Conservation (phyloP, 2,888 invertebrate genomes). For the Cheilosia soror region DNA sequence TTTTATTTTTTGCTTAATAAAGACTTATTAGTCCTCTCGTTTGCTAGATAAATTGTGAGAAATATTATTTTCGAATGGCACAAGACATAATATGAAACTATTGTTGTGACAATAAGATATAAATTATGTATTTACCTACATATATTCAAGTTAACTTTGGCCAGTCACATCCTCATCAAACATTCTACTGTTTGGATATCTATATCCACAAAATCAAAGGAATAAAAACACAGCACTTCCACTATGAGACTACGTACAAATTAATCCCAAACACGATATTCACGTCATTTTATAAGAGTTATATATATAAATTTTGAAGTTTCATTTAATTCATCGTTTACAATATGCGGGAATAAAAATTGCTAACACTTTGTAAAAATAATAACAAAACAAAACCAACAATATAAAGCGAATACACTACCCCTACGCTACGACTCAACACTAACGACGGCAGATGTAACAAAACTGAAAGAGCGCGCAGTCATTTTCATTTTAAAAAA, state of each 20-base stretch:
- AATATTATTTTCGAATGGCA: background rate
- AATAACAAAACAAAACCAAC: conserved; percentile 72
- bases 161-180: conserved; percentile 28
- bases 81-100: too few species aligned
- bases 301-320: too few species aligned
- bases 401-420: conserved; percentile 40
- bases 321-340: conserved; percentile 24
- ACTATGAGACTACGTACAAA: background rate
- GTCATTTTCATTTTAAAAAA: conserved; percentile 8
- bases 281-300: too few species aligned
- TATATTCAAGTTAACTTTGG: conserved; percentile 10
- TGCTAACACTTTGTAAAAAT: conserved; percentile 47
- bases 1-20: background rate
- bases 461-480: conserved; percentile 55
- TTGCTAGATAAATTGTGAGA: background rate
- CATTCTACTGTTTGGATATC: conserved; percentile 29
- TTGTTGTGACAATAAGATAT: background rate
- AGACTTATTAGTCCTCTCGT: background rate
- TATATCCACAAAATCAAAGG: conserved; percentile 40
- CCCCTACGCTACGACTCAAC: conserved; percentile 18
- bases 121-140: conserved; percentile 37
- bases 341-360: conserved; percentile 23
- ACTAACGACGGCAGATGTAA: conserved; percentile 62
- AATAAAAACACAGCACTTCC: conserved; percentile 44
- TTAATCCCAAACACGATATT: too few species aligned